These are phyloP conservation scores for Pantherophis guttatus DNA, from an alignment of 2,113 vertebrate genomes.

Conservation along the genomic window DNA sequence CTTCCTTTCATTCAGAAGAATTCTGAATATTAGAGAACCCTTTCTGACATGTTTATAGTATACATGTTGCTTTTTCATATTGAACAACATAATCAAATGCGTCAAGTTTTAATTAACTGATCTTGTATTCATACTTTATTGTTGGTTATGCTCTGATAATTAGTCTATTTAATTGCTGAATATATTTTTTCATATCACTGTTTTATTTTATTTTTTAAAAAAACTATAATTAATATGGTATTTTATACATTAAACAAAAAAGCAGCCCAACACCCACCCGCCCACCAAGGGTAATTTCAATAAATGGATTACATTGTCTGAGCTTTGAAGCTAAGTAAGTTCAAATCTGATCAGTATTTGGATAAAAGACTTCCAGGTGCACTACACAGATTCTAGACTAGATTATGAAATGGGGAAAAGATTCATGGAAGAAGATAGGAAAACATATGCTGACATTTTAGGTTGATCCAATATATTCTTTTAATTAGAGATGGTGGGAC, in stretches of 20 bases:
- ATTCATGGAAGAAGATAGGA: not conserved
- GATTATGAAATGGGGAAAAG: not conserved
- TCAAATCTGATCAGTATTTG: not conserved
- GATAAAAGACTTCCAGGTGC: not conserved
- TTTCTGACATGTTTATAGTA: slow-evolving; percentile 7
- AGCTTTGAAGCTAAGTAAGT: not conserved
- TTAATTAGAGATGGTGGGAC: slow-evolving; percentile 7
- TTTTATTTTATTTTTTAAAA: not conserved
- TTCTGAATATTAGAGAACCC: slow-evolving; percentile 6
- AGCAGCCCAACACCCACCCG: not conserved
- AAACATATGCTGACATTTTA: slow-evolving; percentile 27
- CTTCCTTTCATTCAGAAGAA: not conserved
- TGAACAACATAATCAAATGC: slow-evolving; percentile 5
- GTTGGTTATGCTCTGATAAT: slow-evolving; percentile 7
- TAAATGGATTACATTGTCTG: not conserved
- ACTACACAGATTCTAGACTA: not conserved
- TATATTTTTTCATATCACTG: not conserved
- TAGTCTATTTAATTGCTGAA: not conserved
- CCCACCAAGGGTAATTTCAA: not conserved
- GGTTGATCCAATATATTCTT: not conserved
- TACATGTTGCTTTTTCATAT: not conserved
- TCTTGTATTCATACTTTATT: not conserved
- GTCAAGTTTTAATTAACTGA: not conserved
- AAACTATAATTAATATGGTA: not conserved
- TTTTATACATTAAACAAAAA: not conserved